Percentiles rank a stretch among this genome's conserved stretches.
Conservation (phyloP, 2,113 vertebrate genomes). For the Leuciscus idus region DNA sequence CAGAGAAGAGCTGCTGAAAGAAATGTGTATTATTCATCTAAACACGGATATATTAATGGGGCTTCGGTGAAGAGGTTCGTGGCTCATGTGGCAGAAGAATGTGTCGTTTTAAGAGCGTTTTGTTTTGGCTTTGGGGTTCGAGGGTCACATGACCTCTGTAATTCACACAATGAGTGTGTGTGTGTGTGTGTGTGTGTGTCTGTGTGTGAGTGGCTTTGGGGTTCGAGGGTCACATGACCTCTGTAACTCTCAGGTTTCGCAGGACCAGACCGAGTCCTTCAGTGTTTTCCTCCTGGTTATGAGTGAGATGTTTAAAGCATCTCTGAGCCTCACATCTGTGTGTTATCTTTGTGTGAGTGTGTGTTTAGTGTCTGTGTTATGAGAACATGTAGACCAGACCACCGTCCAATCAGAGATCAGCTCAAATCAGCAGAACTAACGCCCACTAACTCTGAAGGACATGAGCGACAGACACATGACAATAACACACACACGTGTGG, state of each 20-base stretch:
- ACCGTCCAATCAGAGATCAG: constrained; percentile 41
- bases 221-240: no score
- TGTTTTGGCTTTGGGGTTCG: constrained; percentile 16
- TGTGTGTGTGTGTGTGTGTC: not conserved
- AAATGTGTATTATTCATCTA: no score
- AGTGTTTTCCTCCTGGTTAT: constrained; percentile 47
- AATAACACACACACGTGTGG: constrained; percentile 17
- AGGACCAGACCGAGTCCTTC: constrained; percentile 26
- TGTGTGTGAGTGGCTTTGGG: no score
- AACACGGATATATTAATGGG: no score
- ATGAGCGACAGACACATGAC: not conserved
- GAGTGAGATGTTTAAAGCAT: constrained; percentile 50
- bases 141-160: not conserved
- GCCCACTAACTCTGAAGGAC: constrained; percentile 48
- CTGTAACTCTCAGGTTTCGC: constrained; percentile 43
- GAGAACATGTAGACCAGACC: constrained; percentile 45
- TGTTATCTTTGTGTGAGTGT: constrained; percentile 35
- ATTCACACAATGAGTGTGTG: not conserved
- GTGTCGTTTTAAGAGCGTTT: not conserved
- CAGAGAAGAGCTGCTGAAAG: no score
- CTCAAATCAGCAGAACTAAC: constrained; percentile 40
- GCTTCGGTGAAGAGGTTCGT: not conserved
- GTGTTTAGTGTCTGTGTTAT: constrained; percentile 46
- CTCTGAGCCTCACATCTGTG: constrained; percentile 40
- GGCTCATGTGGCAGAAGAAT: not conserved